Base-by-base conservation (phyloP, 2,888 invertebrate genomes). In the Agrochola circellaris region DNA sequence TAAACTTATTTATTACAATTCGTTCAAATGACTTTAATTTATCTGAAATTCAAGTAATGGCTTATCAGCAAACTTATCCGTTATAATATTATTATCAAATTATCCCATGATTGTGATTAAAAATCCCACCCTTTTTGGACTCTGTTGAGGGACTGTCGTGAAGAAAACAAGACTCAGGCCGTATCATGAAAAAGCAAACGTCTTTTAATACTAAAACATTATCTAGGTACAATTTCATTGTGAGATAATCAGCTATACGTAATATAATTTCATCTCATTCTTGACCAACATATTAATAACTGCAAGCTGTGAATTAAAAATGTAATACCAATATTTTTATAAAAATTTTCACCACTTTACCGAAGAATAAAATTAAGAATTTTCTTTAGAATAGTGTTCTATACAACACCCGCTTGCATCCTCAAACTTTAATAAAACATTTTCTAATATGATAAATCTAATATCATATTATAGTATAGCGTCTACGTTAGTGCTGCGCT, bases 361-460 rank as follows among this genome's bases (percentile, higher is more conserved):
- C 56, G 4, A 60, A 58, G 15, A 75, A 74, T 67, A 42, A 73
- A 75, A 64, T 71, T 64, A 77, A 65, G 54, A 87, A 71, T 77
- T 74, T 76, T 26, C 42, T 69, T 38, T n/a, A 38, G 70, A 68
- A 65, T 26, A 23, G 20, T 38, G 20, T 64, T 71, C 68, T 5
- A 23, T 51, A 64, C 45, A 51, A 79, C 66, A 76, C 71, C 45
- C 58, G 5, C 13, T n/a, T 34, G n/a, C 73, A 73, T 34, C 38
- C 45, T 76, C 23, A 54, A 79, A 77, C 42, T 84, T 80, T 78
- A 48, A 75, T 75, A 73, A 75, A 77, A 73, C 30, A 81, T 74
- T 75, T n/a, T n/a, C n/a, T n/a, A n/a, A n/a, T n/a, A n/a, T n/a
- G n/a, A n/a, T n/a, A n/a, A n/a, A n/a, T n/a, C n/a, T n/a, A n/a